Percentiles rank a stretch among this genome's conserved stretches.
phyloP scores from a whole-genome alignment of 2,888 invertebrate species.

The Acleris literana region DNA sequence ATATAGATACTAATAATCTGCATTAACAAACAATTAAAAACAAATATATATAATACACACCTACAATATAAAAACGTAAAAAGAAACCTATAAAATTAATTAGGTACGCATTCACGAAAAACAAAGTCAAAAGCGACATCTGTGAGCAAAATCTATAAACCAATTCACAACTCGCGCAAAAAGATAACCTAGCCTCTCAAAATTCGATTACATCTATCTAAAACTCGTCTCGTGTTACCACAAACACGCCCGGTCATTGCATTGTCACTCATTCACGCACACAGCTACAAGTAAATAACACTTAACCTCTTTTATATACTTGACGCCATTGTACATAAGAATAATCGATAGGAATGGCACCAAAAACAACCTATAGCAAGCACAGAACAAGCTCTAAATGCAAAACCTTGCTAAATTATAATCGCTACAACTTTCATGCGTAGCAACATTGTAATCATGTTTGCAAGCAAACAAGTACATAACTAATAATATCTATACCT shows the following conservation, averaged over 20 bases:
- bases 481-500: conserved; percentile 50
- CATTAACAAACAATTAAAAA: no score
- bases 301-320: conserved; percentile 34
- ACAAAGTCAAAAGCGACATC: conserved; percentile 27
- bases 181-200: conserved; percentile 42
- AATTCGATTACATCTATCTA: conserved; percentile 32
- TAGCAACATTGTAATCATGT: conserved; percentile 59
- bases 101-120: not conserved
- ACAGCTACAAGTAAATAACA: conserved; percentile 44
- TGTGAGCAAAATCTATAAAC: conserved; percentile 21
- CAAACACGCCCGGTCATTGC: conserved; percentile 44
- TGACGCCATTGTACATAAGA: conserved; percentile 30
- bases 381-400: not conserved
- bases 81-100: not conserved
- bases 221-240: conserved; percentile 42
- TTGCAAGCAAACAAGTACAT: conserved; percentile 57
- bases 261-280: conserved; percentile 47
- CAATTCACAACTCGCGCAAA: conserved; percentile 21
- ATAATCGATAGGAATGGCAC: conserved; percentile 28
- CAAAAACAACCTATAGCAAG: conserved; percentile 18
- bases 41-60: no score
- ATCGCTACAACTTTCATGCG: conserved; percentile 40
- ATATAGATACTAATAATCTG: no score
- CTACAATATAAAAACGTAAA: not conserved
- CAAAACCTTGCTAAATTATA: conserved; percentile 23